Evolutionary conservation across 2,113 vertebrate species (phyloP).

Genomic region (Burhinus bistriatus): DNA sequence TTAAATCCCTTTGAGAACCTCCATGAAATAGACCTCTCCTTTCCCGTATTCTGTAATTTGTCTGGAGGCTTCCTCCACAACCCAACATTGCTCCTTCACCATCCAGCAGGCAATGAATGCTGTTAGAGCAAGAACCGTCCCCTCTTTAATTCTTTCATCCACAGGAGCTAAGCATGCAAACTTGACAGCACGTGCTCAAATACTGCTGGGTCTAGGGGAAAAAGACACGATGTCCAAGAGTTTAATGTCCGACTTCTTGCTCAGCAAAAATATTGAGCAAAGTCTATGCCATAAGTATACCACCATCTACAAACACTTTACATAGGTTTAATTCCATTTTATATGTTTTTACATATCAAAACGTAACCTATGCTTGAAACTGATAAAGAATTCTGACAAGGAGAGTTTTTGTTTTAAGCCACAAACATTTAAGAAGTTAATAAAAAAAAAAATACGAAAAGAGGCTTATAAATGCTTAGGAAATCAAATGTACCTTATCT

Average conservation of each 20-base stretch:
- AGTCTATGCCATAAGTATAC: not conserved
- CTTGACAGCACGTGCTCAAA: not conserved
- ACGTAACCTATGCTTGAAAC: not conserved
- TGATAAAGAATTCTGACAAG: not conserved
- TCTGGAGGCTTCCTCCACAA: not conserved
- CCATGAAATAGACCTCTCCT: not conserved
- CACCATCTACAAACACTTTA: not conserved
- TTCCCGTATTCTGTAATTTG: not conserved
- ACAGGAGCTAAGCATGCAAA: slow-evolving; percentile 11
- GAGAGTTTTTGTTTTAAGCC: not conserved
- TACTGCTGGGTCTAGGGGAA: not conserved
- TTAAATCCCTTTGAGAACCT: not conserved
- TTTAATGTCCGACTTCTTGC: not conserved
- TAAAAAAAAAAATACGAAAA: not conserved
- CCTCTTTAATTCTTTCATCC: not conserved
- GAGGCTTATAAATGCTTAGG: not conserved
- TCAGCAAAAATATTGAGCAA: not conserved
- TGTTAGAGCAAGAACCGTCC: not conserved
- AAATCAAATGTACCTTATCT: slow-evolving; percentile 18
- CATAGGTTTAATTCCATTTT: not conserved
- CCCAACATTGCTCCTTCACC: not conserved
- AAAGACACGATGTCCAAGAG: not conserved
- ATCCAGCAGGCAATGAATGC: not conserved
- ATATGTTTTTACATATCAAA: not conserved
- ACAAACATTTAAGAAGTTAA: not conserved